A percentile compares a stretch with the other conserved stretches of the same genome.
Conservation (phyloP, 2,113 vertebrate genomes). For the Mystacornis crossleyi region DNA sequence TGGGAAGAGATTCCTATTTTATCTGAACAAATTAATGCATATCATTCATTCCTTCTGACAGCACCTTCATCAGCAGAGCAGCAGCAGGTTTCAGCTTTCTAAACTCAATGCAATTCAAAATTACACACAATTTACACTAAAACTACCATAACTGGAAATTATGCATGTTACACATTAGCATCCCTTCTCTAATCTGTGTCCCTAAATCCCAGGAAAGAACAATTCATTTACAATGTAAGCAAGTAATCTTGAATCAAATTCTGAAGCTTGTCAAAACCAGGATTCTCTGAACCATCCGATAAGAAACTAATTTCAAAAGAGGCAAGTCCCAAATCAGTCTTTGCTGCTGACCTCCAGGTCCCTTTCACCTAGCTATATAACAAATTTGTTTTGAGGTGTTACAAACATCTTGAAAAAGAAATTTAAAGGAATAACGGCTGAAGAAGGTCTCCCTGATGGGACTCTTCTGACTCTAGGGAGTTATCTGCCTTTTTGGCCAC, state of each 20-base stretch:
- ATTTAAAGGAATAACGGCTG: background rate
- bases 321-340: background rate
- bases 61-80: background rate
- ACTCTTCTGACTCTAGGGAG: background rate
- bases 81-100: slow-evolving; percentile 21
- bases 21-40: slow-evolving; percentile 3
- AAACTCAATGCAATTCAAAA: slow-evolving; percentile 5
- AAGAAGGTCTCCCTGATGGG: background rate
- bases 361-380: background rate
- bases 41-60: background rate
- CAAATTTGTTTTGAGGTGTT: background rate
- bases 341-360: background rate
- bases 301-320: background rate
- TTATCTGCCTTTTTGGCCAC: background rate
- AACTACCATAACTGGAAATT: background rate
- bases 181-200: background rate
- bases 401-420: background rate
- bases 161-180: background rate
- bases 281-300: background rate
- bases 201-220: slow-evolving; percentile 19
- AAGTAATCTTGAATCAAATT: slow-evolving; percentile 18
- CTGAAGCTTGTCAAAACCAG: background rate
- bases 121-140: background rate
- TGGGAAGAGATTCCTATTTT: background rate
- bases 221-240: slow-evolving; percentile 4